These are phyloP conservation scores for Pardalotus punctatus DNA, from an alignment of 2,113 vertebrate genomes.

Conservation along the genomic window DNA sequence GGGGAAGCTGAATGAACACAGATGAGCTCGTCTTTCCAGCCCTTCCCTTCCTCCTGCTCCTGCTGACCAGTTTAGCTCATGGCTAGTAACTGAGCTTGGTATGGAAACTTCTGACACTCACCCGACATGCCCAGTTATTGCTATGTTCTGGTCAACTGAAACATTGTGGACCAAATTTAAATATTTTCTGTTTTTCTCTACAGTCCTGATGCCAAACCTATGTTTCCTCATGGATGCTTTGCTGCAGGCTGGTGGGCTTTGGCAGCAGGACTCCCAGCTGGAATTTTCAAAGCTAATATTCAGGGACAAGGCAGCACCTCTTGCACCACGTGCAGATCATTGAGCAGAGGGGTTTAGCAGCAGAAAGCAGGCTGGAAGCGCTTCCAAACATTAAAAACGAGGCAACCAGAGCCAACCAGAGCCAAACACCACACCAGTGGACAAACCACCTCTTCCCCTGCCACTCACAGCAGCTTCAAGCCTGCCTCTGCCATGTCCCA, in stretches of 20 bases:
- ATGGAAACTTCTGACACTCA: background rate
- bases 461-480: background rate
- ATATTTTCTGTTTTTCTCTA: background rate
- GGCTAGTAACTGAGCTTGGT: background rate
- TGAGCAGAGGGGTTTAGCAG: background rate
- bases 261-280: background rate
- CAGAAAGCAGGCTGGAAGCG: background rate
- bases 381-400: background rate
- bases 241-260: background rate
- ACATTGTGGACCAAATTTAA: background rate
- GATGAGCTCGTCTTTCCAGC: background rate
- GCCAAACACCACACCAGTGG: background rate
- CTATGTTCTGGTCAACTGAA: rapidly evolving
- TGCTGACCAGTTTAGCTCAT: background rate
- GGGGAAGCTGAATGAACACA: background rate
- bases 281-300: background rate
- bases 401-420: background rate
- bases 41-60: background rate
- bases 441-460: background rate
- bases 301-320: background rate
- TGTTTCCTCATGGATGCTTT: background rate
- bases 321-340: rapidly evolving
- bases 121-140: background rate
- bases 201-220: background rate
- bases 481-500: background rate